phyloP scores from a whole-genome alignment of 2,797 vertebrate genomes.

The Protonibea diacanthus region DNA sequence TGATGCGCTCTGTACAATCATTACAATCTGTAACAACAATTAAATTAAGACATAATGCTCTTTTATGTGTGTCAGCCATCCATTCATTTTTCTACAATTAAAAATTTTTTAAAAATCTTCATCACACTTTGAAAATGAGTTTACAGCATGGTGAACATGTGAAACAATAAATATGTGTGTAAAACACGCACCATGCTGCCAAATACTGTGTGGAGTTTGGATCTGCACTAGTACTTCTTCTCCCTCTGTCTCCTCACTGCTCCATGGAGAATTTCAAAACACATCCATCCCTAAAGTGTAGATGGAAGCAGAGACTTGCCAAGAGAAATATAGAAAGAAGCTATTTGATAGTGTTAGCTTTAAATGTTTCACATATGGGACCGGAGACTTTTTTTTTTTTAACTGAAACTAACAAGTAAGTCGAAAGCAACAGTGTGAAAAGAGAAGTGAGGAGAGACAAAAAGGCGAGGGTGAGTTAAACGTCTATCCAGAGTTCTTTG shows the following conservation, averaged over 20 bases:
- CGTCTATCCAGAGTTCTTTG: conserved; percentile 30
- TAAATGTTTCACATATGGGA: conserved; percentile 13
- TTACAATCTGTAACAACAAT: not conserved
- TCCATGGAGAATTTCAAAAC: conserved; percentile 6
- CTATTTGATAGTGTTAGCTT: conserved; percentile 19
- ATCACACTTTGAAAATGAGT: not conserved
- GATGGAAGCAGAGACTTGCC: conserved; percentile 35
- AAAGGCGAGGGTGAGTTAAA: not conserved
- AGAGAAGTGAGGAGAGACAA: conserved; percentile 5
- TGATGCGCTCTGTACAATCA: too few species aligned
- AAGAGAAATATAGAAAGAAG: conserved; percentile 26
- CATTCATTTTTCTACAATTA: not conserved
- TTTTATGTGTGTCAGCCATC: not conserved
- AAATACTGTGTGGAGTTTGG: not conserved
- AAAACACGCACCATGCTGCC: not conserved
- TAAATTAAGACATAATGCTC: not conserved
- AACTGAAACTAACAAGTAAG: conserved; percentile 22
- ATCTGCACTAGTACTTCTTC: not conserved
- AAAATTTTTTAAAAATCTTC: not conserved
- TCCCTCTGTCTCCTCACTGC: not conserved
- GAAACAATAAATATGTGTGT: not conserved
- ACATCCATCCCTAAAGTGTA: conserved; percentile 8
- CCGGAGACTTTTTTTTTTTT: not conserved
- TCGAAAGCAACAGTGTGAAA: not conserved
- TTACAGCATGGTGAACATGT: not conserved